phyloP scores from a whole-genome alignment of 2,113 vertebrate species.

The Typhlomys cinereus region DNA sequence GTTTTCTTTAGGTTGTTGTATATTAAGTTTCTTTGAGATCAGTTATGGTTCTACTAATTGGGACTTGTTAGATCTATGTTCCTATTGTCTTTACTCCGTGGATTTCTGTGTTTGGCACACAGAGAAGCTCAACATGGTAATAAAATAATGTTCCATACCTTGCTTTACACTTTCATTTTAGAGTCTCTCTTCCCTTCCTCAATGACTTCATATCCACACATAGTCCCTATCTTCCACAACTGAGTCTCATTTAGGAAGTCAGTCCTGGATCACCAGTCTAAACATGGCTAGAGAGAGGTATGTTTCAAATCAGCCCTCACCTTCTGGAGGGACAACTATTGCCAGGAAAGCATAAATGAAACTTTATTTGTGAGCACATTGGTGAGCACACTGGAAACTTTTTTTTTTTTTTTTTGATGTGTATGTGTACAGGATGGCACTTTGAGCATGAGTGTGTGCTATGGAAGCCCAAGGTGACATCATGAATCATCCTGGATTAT shows the following conservation, averaged over 20 bases:
- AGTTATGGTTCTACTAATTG: constrained; percentile 9
- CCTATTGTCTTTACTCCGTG: not conserved
- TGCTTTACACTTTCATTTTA: constrained; percentile 33
- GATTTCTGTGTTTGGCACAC: not conserved
- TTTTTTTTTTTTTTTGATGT: not conserved
- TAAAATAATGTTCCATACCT: constrained; percentile 38
- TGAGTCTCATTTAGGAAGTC: not conserved
- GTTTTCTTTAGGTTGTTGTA: constrained; percentile 39
- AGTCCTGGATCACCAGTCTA: constrained; percentile 6
- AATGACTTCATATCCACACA: constrained; percentile 10
- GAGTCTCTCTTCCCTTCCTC: not conserved
- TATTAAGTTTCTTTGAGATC: constrained; percentile 9
- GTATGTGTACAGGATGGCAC: too few relatives aligned
- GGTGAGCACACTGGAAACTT: not conserved
- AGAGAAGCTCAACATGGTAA: constrained; percentile 3
- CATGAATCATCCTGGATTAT: too few relatives aligned
- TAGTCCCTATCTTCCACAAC: not conserved
- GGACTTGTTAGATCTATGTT: not conserved
- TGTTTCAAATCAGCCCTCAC: constrained; percentile 1
- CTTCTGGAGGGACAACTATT: not conserved
- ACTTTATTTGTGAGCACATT: not conserved
- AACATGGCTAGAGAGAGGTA: not conserved
- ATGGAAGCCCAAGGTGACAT: too few relatives aligned
- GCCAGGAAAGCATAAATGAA: constrained; percentile 28
- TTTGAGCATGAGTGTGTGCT: not conserved